Conservation (phyloP, 2,797 vertebrate genomes). For the Pseudochromis fuscus region DNA sequence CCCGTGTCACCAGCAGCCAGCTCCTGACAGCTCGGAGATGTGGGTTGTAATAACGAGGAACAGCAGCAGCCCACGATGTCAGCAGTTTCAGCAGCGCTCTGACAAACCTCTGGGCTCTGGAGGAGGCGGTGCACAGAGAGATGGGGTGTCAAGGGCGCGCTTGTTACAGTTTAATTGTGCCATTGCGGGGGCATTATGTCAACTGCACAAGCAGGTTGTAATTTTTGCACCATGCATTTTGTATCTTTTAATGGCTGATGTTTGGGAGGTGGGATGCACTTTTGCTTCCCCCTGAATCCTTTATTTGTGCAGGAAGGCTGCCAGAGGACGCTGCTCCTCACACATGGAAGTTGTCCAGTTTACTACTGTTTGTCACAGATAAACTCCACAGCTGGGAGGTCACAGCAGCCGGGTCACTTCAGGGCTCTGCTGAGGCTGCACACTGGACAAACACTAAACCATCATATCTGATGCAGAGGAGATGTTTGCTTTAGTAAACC, state of each 20-base stretch:
- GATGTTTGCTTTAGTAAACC: constrained; percentile 20
- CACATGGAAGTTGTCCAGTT: constrained; percentile 19
- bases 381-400: constrained; percentile 30
- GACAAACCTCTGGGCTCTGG: constrained; percentile 71
- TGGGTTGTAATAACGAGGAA: constrained; percentile 89
- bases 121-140: constrained; percentile 44
- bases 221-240: constrained; percentile 35
- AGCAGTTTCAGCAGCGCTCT: constrained; percentile 86
- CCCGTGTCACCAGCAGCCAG: constrained; percentile 87
- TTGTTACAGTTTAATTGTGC: constrained; percentile 90
- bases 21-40: constrained; percentile 90
- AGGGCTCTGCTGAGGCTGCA: neutral
- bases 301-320: constrained; percentile 23
- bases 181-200: constrained; percentile 84
- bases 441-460: neutral
- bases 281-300: neutral
- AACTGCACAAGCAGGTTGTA: constrained; percentile 72
- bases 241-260: constrained; percentile 28
- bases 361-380: constrained; percentile 19
- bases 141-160: constrained; percentile 73
- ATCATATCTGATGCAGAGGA: constrained; percentile 22
- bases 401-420: constrained; percentile 9
- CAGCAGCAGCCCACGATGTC: constrained; percentile 84
- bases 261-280: constrained; percentile 23
- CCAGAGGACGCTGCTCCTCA: constrained; percentile 15